These are phyloP conservation scores for Coleophora deauratella DNA, from an alignment of 2,888 invertebrate species.

Conservation along the genomic window DNA sequence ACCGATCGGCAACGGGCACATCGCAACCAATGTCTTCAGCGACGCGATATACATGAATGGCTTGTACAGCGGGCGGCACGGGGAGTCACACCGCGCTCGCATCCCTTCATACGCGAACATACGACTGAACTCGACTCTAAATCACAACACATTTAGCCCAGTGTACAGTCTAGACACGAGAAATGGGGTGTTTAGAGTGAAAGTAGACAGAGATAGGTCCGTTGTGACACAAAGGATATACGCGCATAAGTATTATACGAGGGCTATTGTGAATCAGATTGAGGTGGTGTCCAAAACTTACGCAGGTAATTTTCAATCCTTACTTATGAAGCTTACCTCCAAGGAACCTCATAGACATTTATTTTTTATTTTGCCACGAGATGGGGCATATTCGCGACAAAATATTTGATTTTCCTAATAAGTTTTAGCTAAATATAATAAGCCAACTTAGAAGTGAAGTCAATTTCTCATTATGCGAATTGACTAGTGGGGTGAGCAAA, in stretches of 20 bases:
- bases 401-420: too few relatives aligned
- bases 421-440: too few relatives aligned
- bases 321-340: too few relatives aligned
- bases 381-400: too few relatives aligned
- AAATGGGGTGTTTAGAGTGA: constrained; percentile 61
- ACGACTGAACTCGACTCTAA: constrained; percentile 58
- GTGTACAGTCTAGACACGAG: constrained; percentile 61
- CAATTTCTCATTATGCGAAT: too few relatives aligned
- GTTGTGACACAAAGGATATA: constrained; percentile 63
- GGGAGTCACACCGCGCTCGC: constrained; percentile 73
- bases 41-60: constrained; percentile 76
- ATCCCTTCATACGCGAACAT: constrained; percentile 76
- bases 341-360: too few relatives aligned
- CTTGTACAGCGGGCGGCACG: constrained; percentile 70
- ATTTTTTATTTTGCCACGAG: too few relatives aligned
- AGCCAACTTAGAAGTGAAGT: too few relatives aligned
- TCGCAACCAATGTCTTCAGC: constrained; percentile 74
- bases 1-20: constrained; percentile 74
- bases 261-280: constrained; percentile 65
- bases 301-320: constrained; percentile 29
- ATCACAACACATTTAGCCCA: constrained; percentile 45
- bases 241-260: constrained; percentile 63
- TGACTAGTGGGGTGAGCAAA: too few relatives aligned
- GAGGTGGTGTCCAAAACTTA: constrained; percentile 57
- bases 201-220: constrained; percentile 59